Evolutionary conservation across 2,113 vertebrate genomes (phyloP), one percentile per base, ranked within the genome.

Genomic region (Hippolais icterina): DNA sequence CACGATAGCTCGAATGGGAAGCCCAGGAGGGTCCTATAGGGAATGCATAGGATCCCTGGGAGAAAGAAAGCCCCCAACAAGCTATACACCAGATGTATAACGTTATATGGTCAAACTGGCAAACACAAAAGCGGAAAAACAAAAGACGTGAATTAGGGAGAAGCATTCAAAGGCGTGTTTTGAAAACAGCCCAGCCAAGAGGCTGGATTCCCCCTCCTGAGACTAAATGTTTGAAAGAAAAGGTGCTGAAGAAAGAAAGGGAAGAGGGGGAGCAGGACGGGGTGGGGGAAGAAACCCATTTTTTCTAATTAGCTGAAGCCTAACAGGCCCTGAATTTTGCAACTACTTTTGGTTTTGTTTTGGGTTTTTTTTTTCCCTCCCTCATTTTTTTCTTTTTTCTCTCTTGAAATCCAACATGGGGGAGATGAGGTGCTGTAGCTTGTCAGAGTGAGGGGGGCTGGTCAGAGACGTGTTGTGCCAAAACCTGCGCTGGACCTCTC

Each of bases 91-190:
- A 99, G 99, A 99, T 99, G 99, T 99, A 99, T 99, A 99, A 99
- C 97, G 99, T 99, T 99, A 99, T 98, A 99, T 99, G 99, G 99
- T 99, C 98, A 99, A 99, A 99, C 98, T 99, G 99, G 99, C 99
- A 99, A 99, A 99, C 98, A 99, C 99, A 99, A 99, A 99, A 98
- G 97, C 93, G 25, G 97, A 99, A 99, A 99, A 99, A 99, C 99
- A 99, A 99, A 99, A 98, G 99, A 97, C 93, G 94, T 98, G 99
- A 99, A 99, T 99, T 99, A 99, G 98, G 98, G 98, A 98, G 98
- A 98, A 98, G 98, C 98, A 99, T 99, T 99, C 98, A 99, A 98
- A 99, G 98, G 98, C 98, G 96, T 99, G 99, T 99, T 99, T 99
- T 99, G 98, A 99, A 99, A 99, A 99, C 98, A 99, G 98, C 98